Conservation (phyloP, 2,797 vertebrate species). For the Pseudopleuronectes americanus region DNA sequence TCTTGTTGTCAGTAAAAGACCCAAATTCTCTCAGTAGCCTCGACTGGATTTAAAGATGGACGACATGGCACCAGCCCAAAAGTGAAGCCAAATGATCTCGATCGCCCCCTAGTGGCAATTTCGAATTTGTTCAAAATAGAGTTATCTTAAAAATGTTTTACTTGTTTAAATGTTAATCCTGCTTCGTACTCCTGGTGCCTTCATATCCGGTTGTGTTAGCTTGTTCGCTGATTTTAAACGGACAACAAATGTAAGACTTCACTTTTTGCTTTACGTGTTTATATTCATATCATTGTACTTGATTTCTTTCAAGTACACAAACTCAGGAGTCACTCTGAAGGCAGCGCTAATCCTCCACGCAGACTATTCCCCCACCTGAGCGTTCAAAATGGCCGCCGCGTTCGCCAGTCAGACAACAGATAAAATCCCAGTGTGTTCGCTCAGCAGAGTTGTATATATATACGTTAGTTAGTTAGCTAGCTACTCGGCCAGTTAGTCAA, state of each 20-base stretch:
- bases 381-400: conserved; percentile 50
- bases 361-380: conserved; percentile 10
- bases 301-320: conserved; percentile 1
- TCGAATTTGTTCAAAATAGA: neutral
- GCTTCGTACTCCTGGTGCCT: conserved; percentile 13
- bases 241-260: neutral
- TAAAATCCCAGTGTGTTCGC: neutral
- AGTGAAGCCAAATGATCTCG: too few relatives aligned
- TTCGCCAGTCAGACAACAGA: neutral
- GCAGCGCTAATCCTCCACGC: neutral
- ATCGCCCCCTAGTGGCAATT: neutral
- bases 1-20: neutral
- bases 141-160: too few relatives aligned
- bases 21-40: too few relatives aligned
- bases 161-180: too few relatives aligned
- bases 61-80: too few relatives aligned
- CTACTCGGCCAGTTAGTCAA: conserved; percentile 25
- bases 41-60: too few relatives aligned
- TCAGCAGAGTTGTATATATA: conserved; percentile 22
- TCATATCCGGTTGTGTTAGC: neutral
- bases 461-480: conserved; percentile 32
- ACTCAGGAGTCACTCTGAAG: conserved; percentile 45
- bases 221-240: neutral
- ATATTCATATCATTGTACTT: conserved; percentile 16
- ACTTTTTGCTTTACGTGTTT: neutral